These are phyloP conservation scores for Otolemur garnettii DNA, from an alignment of 2,113 vertebrate genomes.

Conservation along the genomic window DNA sequence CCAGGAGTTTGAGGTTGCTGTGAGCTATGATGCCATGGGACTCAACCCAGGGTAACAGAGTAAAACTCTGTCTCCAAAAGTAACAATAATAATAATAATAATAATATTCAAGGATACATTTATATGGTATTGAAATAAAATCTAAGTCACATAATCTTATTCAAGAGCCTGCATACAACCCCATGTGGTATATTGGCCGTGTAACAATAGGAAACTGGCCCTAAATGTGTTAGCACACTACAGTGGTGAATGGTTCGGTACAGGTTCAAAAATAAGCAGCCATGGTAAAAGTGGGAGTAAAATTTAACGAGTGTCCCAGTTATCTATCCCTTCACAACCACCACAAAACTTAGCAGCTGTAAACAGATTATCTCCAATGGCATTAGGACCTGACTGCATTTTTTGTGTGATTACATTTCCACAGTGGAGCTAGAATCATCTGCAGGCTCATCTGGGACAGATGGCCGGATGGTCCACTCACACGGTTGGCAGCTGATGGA, in stretches of 20 bases:
- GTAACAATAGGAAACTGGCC: neutral
- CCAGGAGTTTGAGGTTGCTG: no score
- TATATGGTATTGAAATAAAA: neutral
- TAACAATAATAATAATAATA: no score
- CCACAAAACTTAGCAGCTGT: neutral
- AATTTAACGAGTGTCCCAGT: neutral
- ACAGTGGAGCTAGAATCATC: neutral
- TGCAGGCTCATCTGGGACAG: neutral
- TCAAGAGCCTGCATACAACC: neutral
- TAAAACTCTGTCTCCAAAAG: no score
- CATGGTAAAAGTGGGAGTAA: neutral
- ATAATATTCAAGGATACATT: neutral
- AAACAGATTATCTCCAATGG: no score
- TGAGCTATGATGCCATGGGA: no score
- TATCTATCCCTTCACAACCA: neutral
- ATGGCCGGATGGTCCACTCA: neutral
- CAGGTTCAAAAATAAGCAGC: neutral
- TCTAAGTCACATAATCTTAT: neutral
- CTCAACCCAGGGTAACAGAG: no score
- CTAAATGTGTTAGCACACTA: neutral
- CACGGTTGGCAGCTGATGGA: neutral
- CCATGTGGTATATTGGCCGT: neutral
- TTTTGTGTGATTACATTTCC: neutral
- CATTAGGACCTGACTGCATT: neutral
- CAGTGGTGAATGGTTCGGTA: neutral